Base-by-base conservation (phyloP, 2,797 vertebrate species). In the Platyrinchus mystaceus region DNA sequence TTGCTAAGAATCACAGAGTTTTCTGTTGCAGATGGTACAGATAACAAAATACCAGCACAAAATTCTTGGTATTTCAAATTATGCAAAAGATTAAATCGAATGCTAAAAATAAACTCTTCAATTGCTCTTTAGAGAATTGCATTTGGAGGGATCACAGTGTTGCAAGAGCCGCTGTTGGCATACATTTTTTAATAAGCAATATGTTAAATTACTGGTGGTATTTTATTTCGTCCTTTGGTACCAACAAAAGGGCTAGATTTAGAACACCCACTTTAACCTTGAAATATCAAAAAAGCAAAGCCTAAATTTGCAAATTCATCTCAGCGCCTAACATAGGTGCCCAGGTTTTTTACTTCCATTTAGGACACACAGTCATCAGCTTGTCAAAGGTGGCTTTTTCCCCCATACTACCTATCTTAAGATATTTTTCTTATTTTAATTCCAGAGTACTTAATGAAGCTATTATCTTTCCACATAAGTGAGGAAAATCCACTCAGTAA, bases 131-230 rank as follows among this genome's bases (percentile, higher is more conserved):
- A 71, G 87, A 81, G 90, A 85, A 73, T 78, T 91, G 50, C 50
- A 20, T 37, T 75, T 49, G 34, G 39, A 91, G n/a, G 20, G 53
- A 74, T 22, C 62, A 16, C 6, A 52, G 28, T 87, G 69, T 91
- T 91, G 90, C 93, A 95, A 91, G 75, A 74, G 39, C 49, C 89
- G 44, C 39, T 80, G 30, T 60, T 90, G 87, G 71, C 81, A 75
- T 43, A 16, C 16, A 41, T 55, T 75, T 87, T 91, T 93, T 60
- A 92, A 79, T 67, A 94, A 80, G 60, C 47, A 83, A 34, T 83
- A 74, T 63, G 55, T 77, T 89, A 55, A 80, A 84, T 81, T 74
- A 69, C 39, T 85, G 21, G 5, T 58, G 32, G 9, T 67, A 26
- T 83, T 92, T 92, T 70, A 60, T 64, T 85, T 68, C 16, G n/a